Base-by-base conservation (phyloP, 2,797 vertebrate species). In the Rhynchonycteris naso region DNA sequence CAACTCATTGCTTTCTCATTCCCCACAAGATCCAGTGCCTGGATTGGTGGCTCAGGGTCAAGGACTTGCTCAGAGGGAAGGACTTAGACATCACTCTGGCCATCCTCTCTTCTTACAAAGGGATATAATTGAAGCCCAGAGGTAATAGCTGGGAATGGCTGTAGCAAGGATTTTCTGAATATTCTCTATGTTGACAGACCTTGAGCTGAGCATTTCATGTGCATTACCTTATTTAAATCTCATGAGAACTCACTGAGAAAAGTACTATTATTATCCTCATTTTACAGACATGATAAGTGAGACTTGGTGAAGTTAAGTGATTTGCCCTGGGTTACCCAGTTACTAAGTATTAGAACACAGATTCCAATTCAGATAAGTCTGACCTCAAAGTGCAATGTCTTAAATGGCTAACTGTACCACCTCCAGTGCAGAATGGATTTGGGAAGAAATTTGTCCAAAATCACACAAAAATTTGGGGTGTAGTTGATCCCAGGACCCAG, bases 271-370 rank as follows among this genome's bases (percentile, higher is more conserved):
- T 56, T 43, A n/a, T 58, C 30, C 30, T 30, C 68, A 38, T 50
- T 69, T 91, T 82, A 65, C 4, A 91, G 22, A 78, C 9, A 50
- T 66, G 68, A 79, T 85, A 80, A 90, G 9, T 35, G 66, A 89
- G 61, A 33, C 12, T 28, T 69, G 38, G 11, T 47, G n/a, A 93
- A 21, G 15, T 83, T 74, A 47, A 50, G 61, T 86, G 38, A 91
- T 35, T 65, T 58, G 4, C 9, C 24, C 47, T 12, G 69, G 28
- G 61, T 38, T 16, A 83, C 18, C n/a, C 16, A 79, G 85, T 35
- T 33, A 87, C 74, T 47, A 68, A 26, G 19, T 22, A 3, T 89
- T 47, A 59, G n/a, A 69, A 68, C 47, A 56, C 6, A 82, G 28
- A 84, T 89, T 84, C 82, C 33, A 79, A 93, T 5, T 66, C 12